phyloP scores from a whole-genome alignment of 2,797 vertebrate species.

The Uromys caudimaculatus region DNA sequence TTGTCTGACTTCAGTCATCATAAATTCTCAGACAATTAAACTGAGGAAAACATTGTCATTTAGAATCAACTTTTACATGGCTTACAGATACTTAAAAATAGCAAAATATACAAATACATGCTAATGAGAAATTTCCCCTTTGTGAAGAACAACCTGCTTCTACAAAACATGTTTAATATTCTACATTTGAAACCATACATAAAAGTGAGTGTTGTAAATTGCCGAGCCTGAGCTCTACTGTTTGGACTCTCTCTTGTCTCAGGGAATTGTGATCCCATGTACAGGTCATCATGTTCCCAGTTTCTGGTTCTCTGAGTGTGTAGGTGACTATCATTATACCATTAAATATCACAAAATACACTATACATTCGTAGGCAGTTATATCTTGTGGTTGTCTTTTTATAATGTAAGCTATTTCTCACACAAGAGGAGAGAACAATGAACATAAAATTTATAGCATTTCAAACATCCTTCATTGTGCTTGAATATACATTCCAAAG shows the following conservation, averaged over 20 bases:
- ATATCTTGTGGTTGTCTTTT: not conserved
- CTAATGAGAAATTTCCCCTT: not conserved
- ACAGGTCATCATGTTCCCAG: not conserved
- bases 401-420: conserved; percentile 50
- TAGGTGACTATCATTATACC: not conserved
- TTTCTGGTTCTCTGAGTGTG: not conserved
- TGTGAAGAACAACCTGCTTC: not conserved
- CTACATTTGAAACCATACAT: not conserved
- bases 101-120: not conserved
- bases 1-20: conserved; percentile 33
- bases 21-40: conserved; percentile 43
- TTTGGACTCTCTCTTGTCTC: not conserved
- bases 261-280: rapidly evolving
- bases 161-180: not conserved
- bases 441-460: not conserved
- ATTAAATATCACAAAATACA: not conserved
- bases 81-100: conserved; percentile 30
- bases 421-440: not conserved
- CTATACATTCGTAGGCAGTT: not conserved
- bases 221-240: rapidly evolving
- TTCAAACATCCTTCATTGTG: not conserved
- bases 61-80: not conserved
- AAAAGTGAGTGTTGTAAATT: not conserved
- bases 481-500: not conserved
- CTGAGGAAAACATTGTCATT: conserved; percentile 26